Percentiles rank a stretch among this genome's conserved stretches.
These are phyloP conservation scores for Rhyacophila brunnea DNA, from an alignment of 1,140 invertebrate genomes.

Conservation along the genomic window DNA sequence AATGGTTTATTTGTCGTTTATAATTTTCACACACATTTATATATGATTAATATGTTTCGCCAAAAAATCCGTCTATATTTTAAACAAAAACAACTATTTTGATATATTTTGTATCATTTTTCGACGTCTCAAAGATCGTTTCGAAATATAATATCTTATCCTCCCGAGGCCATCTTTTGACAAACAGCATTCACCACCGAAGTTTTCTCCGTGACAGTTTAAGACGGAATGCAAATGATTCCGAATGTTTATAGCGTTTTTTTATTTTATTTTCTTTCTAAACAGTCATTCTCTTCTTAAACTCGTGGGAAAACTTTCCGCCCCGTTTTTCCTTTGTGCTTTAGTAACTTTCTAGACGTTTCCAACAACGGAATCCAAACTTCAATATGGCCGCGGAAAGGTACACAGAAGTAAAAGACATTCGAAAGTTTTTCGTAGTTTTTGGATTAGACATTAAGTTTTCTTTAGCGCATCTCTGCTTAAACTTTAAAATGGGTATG, in stretches of 20 bases:
- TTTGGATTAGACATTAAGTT: constrained; percentile 6
- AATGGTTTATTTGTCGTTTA: too few relatives aligned
- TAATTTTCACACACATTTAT: too few relatives aligned
- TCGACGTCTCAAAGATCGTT: too few relatives aligned
- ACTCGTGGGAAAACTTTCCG: constrained; percentile 13
- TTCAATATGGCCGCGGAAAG: not conserved
- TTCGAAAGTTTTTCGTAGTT: constrained; percentile 18
- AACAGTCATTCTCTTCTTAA: constrained; percentile 11
- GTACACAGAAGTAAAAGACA: constrained; percentile 8
- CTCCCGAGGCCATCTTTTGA: not conserved
- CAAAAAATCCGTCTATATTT: too few relatives aligned
- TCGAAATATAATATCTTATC: too few relatives aligned
- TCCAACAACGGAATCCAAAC: constrained; percentile 10
- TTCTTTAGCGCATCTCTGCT: not conserved
- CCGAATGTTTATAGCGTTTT: too few relatives aligned
- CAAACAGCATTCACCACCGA: not conserved
- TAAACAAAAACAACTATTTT: too few relatives aligned
- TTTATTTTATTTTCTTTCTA: constrained; percentile 18
- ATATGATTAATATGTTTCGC: too few relatives aligned
- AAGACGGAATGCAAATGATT: constrained; percentile 17
- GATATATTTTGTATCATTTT: too few relatives aligned
- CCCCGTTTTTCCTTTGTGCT: constrained; percentile 9
- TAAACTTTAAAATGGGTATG: not conserved
- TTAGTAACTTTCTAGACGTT: constrained; percentile 23
- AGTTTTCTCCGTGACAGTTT: constrained; percentile 16